Base-by-base conservation (phyloP, 2,888 invertebrate species). In the Aethes cnicana region DNA sequence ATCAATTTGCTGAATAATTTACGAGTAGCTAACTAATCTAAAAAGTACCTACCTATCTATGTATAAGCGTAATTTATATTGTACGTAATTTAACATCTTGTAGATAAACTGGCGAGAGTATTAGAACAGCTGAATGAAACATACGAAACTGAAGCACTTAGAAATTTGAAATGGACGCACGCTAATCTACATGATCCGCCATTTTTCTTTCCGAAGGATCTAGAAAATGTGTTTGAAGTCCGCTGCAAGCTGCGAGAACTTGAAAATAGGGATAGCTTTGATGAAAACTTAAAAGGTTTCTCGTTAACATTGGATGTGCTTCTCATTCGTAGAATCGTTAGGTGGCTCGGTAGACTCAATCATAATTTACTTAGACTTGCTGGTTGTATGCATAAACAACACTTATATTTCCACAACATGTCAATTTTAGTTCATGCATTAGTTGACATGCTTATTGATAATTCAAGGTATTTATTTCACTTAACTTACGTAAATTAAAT, bases 231-330 rank as follows among this genome's bases (percentile, higher is more conserved):
- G 16, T 74, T 69, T 52, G 54, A 64, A 54, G 66, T 74, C 26
- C 68, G 65, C 47, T 81, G 83, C 74, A 68, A 66, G 58, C 57
- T 66, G 39, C 64, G 61, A 39, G 70, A 66, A 30, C 54, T 47
- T 55, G 64, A 67, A 46, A 79, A 77, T 66, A 72, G 58, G 61
- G 64, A 75, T 58, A 69, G 56, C 66, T 86, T 82, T 79, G 80
- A 88, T 86, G 87, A 86, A 73, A 86, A 86, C 76, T 85, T 85
- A 55, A 77, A 79, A 87, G 88, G 89, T 88, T 88, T 87, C 88
- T 62, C 56, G 64, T 65, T 66, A 82, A 82, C 84, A 81, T 76
- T 65, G 72, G 25, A 36, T 35, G 53, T 43, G 50, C 62, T 57
- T 54, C 59, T 81, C 81, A 82, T 74, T 71, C 84, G 66, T 86